Evolutionary conservation across 2,888 invertebrate genomes (phyloP), one percentile per base, ranked within the genome.

Genomic region (Erynnis tages): DNA sequence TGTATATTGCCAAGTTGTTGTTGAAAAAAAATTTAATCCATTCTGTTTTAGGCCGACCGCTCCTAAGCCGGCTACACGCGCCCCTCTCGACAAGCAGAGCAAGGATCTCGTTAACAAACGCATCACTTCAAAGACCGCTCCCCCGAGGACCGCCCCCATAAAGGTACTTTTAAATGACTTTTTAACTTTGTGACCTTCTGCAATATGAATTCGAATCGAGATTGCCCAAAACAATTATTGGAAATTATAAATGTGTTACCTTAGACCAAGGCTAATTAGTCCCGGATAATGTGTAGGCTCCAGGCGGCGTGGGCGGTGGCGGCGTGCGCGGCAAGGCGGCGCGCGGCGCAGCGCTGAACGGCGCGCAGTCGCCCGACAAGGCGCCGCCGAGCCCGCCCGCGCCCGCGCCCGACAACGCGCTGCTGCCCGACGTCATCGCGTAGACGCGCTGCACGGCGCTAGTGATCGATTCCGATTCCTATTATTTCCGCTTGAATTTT

Each of bases 31-130:
- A n/a, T n/a, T n/a, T n/a, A n/a, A n/a, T 25, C 7, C 5, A 43
- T 10, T 43, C 10, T 46, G 17, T 54, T 46, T 7, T 56, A 82
- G 82, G 61, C 52, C 74, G 32, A 66, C 73, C 35, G 79, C 69
- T 4, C 73, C 78, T 3, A 73, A 69, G 58, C 69, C 76, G 13
- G 43, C 70, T 19, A 53, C 65, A 35, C 71, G 79, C 10, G 60
- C 58, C 3, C 55, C 70, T 2, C 78, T 63, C 66, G 92, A 76
- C 76, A 94, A 94, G 65, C 92, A 92, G 67, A 91, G 89, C 59
- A 94, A 94, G 76, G 94, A 94, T 60, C 91, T 92, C 63, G 92
- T 92, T 44, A 94, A 93, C 74, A 94, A 93, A 69, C 92, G 92
- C 69, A 90, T 93, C 66, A 91, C 91, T 8, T 90, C 91, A 54